Evolutionary conservation across 2,797 vertebrate species (phyloP).

Genomic region (Peromyscus attwateri): DNA sequence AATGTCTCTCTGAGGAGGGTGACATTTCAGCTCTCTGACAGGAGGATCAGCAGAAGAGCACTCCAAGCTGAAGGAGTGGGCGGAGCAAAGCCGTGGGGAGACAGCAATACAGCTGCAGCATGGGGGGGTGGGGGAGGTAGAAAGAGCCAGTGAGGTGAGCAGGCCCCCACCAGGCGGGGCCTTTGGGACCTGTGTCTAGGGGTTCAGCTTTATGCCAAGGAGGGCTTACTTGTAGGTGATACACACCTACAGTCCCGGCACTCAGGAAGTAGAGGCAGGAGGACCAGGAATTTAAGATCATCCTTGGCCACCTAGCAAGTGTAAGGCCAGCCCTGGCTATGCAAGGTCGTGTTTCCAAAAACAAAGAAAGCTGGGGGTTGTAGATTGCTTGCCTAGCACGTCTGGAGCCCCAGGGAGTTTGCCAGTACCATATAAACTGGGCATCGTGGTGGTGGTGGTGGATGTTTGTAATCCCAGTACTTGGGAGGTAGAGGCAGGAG

Average conservation of each 20-base stretch:
- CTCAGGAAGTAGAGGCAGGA: background rate
- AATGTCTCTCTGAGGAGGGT: conserved; percentile 19
- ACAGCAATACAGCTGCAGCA: background rate
- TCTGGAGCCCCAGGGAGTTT: background rate
- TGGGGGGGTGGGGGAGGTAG: background rate
- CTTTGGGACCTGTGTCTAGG: background rate
- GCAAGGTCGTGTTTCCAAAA: background rate
- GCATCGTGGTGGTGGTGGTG: background rate
- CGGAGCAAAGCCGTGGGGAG: background rate
- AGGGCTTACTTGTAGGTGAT: background rate
- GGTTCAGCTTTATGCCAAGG: background rate
- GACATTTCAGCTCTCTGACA: conserved; percentile 2
- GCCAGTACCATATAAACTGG: background rate
- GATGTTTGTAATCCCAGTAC: background rate
- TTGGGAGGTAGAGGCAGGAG: background rate
- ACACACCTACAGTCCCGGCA: background rate
- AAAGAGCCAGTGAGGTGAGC: background rate
- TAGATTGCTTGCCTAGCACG: background rate
- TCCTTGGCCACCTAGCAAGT: background rate
- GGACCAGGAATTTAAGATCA: background rate
- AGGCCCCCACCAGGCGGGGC: background rate
- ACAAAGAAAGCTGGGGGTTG: too few relatives aligned
- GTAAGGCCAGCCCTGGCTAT: background rate
- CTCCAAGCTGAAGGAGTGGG: background rate
- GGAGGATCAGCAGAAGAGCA: background rate